Conservation (phyloP, 2,888 invertebrate genomes). For the Bellardia bayeri region DNA sequence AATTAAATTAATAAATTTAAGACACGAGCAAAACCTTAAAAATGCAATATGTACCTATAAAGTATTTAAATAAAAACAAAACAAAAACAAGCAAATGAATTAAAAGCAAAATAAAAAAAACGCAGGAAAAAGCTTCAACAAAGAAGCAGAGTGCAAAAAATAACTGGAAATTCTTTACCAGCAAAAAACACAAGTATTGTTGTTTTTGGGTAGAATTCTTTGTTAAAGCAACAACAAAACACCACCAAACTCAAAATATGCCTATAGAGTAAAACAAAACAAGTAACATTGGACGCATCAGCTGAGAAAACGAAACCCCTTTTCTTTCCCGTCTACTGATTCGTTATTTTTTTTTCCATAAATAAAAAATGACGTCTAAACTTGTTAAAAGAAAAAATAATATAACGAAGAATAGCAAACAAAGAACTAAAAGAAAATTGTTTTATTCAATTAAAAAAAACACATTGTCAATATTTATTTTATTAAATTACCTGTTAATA, state of each 20-base stretch:
- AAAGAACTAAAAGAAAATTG: conserved; percentile 29
- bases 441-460: background rate
- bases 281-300: conserved; percentile 50
- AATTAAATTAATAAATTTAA: conserved; percentile 23
- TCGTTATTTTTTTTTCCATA: background rate
- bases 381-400: background rate
- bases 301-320: conserved; percentile 61
- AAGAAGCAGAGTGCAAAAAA: conserved; percentile 12
- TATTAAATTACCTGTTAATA: conserved; percentile 62
- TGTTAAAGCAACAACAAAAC: conserved; percentile 36
- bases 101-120: conserved; percentile 18
- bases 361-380: conserved; percentile 28
- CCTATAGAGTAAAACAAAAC: conserved; percentile 23
- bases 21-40: no score
- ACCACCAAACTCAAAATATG: background rate
- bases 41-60: no score
- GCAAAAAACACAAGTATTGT: conserved; percentile 21
- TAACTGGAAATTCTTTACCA: conserved; percentile 53
- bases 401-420: conserved; percentile 11
- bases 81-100: conserved; percentile 7
- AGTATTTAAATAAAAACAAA: background rate
- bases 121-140: conserved; percentile 25
- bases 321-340: background rate
- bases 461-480: background rate
- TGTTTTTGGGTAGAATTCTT: conserved; percentile 38